Base-by-base conservation (phyloP, 2,888 invertebrate species). In the Stictocephala bisonia region DNA sequence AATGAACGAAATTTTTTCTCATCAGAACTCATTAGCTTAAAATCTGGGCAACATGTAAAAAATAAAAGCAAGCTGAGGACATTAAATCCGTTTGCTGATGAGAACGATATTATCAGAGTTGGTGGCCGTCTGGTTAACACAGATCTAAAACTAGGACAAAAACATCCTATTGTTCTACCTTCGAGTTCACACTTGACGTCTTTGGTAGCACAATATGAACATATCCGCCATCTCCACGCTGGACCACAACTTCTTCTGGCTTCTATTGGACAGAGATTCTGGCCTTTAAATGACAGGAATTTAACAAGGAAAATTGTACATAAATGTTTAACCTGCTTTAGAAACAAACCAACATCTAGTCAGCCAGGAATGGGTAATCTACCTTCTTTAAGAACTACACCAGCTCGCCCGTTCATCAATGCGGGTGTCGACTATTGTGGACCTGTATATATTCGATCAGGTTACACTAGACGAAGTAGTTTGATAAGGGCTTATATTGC, bases 401-500 rank as follows among this genome's bases (percentile, higher is more conserved):
- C 44, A 7, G 29, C 69, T 18, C 24, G 72, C 4, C 69, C 73
- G 15, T 80, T 80, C 71, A 15, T 29, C 1, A 31, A 35, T 3
- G 58, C 70, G n/a, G 79, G 77, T 27, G 60, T 80, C 11, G 79
- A 80, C 53, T 79, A 71, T 71, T 74, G 74, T 60, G 78, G 78
- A 9, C 78, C 78, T 11, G 60, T 78, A 22, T 31, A 66, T 11
- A 41, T 78, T 13, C 72, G 53, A 11, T 13, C 22, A 13, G 40
- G 27, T 3, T 31, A 18, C 20, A 15, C 29, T 3, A 24, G 74
- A 2, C 66, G 66, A 3, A 29, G 66, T 1, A 18, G 18, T 22
- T 0, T 6, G 1, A 60, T 64, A n/a, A 79, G 80, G 51, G 69
- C 74, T 7, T 81, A 79, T 66, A 22, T 79, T 27, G 67, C 72